Base-by-base conservation (phyloP, 2,797 vertebrate genomes). In the Luscinia megarhynchos region DNA sequence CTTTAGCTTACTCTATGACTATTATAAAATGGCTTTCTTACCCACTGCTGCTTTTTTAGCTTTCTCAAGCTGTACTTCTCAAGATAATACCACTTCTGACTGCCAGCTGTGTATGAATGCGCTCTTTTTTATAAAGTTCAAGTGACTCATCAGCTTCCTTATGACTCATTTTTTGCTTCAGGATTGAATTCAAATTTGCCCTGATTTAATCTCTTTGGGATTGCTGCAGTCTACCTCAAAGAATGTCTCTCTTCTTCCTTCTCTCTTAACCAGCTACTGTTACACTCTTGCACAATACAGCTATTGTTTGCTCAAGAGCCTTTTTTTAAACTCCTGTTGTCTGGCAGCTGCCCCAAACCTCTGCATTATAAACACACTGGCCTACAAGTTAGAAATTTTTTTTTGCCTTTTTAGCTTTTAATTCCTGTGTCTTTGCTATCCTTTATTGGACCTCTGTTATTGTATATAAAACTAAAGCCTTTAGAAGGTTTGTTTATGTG, bases 131-230 rank as follows among this genome's bases (percentile, higher is more conserved):
- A 74, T 68, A 84, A 94, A 95, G 94, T 94, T 94, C 96, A 96
- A 93, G 89, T 46, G 3, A 94, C 91, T 95, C 95, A 93, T 94
- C 94, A 96, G 83, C 89, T 97, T 95, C 89, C 95, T 93, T 94
- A 94, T 96, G 95, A 95, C 85, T 96, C 82, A 95, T 84, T 86
- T 93, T 92, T 93, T 94, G 85, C 95, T 97, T 93, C 91, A 91
- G 91, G 87, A 96, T 93, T 96, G 36, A 77, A 96, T 94, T 96
- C 90, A 95, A 41, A 93, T 91, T 94, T 95, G 77, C 85, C 91
- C 77, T 94, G 93, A 94, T 93, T 95, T 95, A 96, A 96, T 96
- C 83, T 95, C 92, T 95, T 91, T 64, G 91, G 93, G 93, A 95
- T 88, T 95, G 67, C 76, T 93, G 61, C 70, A 95, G 94, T 93